Evolutionary conservation across 64 coral and sea anemone genomes (phyloP).

Genomic region (Stylophora pistillata): DNA sequence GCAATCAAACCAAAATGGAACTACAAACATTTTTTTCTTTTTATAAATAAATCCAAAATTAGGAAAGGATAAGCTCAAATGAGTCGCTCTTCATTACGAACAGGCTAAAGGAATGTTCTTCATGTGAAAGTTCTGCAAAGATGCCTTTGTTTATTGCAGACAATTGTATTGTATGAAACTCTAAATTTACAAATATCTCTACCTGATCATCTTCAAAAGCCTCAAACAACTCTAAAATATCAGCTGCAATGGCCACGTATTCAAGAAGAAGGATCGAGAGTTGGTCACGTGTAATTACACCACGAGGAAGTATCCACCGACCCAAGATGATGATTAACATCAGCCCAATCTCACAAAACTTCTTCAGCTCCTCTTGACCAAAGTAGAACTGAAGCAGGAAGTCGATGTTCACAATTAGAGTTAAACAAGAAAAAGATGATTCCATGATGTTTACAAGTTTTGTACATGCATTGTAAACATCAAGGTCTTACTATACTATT

Average conservation of each 20-base stretch:
- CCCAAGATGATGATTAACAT: slow-evolving; percentile 69
- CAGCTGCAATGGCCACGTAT: slow-evolving; percentile 82
- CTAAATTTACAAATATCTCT: too few species aligned
- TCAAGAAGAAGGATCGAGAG: slow-evolving; percentile 75
- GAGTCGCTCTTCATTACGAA: too few species aligned
- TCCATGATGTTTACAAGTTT: too few species aligned
- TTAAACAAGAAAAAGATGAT: neutral
- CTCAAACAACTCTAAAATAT: slow-evolving; percentile 76
- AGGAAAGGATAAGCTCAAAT: too few species aligned
- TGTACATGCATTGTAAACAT: too few species aligned
- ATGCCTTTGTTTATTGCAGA: neutral
- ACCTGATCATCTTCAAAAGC: slow-evolving; percentile 61
- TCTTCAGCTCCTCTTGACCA: slow-evolving; percentile 44
- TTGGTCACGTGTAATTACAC: slow-evolving; percentile 73
- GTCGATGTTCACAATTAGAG: neutral
- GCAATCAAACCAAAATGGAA: neutral
- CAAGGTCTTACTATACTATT: too few species aligned
- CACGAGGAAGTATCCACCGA: slow-evolving; percentile 81
- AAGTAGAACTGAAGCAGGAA: neutral
- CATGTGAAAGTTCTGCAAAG: too few species aligned
- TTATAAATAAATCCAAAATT: too few species aligned
- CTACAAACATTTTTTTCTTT: neutral
- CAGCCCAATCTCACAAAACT: slow-evolving; percentile 63
- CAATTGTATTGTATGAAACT: neutral
- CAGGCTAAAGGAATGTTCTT: too few species aligned